phyloP scores from a whole-genome alignment of 2,113 vertebrate species.

The Tragelaphus buxtoni region DNA sequence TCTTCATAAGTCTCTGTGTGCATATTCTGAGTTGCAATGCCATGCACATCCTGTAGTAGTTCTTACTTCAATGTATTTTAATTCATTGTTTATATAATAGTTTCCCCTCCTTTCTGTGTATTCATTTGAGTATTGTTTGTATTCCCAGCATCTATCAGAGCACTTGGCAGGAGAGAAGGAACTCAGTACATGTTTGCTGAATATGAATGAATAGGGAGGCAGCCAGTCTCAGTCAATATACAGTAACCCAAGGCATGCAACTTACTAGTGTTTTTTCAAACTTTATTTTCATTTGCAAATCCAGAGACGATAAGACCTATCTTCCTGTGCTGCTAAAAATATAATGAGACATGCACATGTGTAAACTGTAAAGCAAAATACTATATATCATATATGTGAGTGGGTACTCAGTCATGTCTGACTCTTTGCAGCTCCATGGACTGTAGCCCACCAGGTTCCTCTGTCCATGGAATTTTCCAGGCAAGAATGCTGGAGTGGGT shows the following conservation, averaged over 20 bases:
- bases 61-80: conserved; percentile 31
- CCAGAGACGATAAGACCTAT: neutral
- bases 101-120: conserved; percentile 42
- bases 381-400: neutral
- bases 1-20: neutral
- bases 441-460: neutral
- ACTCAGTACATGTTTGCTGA: conserved; percentile 59
- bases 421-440: neutral
- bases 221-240: conserved; percentile 36
- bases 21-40: neutral
- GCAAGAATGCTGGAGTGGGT: neutral
- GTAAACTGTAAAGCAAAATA: neutral
- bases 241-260: conserved; percentile 5
- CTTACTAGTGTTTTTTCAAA: conserved; percentile 42
- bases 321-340: conserved; percentile 18
- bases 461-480: neutral
- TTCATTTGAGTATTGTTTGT: conserved; percentile 50
- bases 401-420: neutral
- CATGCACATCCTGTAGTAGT: too few species aligned
- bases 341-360: neutral
- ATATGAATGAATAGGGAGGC: conserved; percentile 59
- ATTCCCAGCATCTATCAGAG: conserved; percentile 37
- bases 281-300: conserved; percentile 44
- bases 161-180: conserved; percentile 41
- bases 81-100: neutral